Percentiles rank a stretch among this genome's conserved stretches.
These are phyloP conservation scores for Echeneis naucrates DNA, from an alignment of 2,797 vertebrate genomes.

Conservation along the genomic window DNA sequence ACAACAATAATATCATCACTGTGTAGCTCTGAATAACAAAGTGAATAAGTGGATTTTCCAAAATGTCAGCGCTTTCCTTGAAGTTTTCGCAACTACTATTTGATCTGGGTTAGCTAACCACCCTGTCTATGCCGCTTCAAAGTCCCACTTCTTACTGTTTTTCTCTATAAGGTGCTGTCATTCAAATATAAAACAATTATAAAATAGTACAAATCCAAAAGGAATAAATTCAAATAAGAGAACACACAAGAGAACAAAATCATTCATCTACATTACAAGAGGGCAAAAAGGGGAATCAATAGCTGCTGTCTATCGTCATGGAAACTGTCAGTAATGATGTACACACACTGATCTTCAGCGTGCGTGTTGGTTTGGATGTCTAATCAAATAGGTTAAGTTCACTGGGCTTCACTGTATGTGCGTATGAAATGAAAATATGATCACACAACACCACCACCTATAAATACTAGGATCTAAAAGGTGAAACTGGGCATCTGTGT, in stretches of 20 bases:
- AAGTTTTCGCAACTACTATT: constrained; percentile 31
- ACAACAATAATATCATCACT: neutral
- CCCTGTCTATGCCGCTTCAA: constrained; percentile 54
- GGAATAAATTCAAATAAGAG: constrained; percentile 79
- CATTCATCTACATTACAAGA: constrained; percentile 72
- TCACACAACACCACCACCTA: constrained; percentile 64
- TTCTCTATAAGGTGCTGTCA: constrained; percentile 84
- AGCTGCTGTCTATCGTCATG: constrained; percentile 60
- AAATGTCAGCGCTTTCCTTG: neutral
- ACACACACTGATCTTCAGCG: constrained; percentile 31
- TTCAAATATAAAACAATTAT: constrained; percentile 83
- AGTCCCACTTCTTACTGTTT: constrained; percentile 55
- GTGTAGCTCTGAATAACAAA: neutral
- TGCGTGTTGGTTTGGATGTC: constrained; percentile 45
- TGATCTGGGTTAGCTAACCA: constrained; percentile 52
- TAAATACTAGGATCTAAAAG: constrained; percentile 54
- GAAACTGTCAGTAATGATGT: constrained; percentile 33
- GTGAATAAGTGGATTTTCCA: neutral
- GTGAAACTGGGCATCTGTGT: constrained; percentile 48
- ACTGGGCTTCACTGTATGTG: constrained; percentile 52
- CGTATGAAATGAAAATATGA: constrained; percentile 41
- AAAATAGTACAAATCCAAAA: constrained; percentile 83
- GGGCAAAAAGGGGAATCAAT: constrained; percentile 61
- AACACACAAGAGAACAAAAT: constrained; percentile 76
- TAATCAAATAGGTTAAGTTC: constrained; percentile 54